These are phyloP conservation scores for Aspidiotus rigidus DNA, from an alignment of 2,888 invertebrate species.

Conservation along the genomic window DNA sequence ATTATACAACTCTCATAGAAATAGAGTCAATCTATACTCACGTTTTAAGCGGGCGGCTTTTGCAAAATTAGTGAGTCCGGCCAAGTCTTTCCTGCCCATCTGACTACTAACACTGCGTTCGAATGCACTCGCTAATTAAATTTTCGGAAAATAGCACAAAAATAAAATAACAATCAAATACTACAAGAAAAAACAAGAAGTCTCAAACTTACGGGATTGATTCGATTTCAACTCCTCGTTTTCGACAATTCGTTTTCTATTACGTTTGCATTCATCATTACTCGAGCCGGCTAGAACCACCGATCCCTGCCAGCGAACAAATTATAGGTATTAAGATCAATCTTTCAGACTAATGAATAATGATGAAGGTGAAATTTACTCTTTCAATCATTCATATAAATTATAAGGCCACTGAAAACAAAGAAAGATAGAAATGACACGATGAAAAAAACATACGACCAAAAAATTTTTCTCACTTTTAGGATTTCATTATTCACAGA, in stretches of 20 bases:
- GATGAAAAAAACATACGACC: background rate
- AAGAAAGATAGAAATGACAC: background rate
- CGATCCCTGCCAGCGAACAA: no score
- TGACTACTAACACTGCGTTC: slow-evolving; percentile 40
- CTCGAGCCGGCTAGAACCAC: no score
- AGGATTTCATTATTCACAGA: slow-evolving; percentile 32
- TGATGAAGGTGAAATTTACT: no score
- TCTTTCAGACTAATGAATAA: no score
- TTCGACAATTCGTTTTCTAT: no score
- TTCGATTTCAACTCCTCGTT: background rate
- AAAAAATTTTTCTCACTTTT: slow-evolving; percentile 24
- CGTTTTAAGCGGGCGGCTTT: slow-evolving; percentile 42
- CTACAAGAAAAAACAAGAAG: background rate
- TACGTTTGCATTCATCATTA: no score
- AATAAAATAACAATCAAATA: background rate
- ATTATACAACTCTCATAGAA: slow-evolving; percentile 16
- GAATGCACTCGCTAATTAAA: background rate
- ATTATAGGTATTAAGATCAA: no score
- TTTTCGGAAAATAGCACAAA: background rate
- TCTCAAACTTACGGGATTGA: background rate
- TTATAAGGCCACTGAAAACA: background rate
- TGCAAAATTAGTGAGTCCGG: slow-evolving; percentile 43
- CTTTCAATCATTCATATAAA: no score
- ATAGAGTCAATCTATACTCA: slow-evolving; percentile 38
- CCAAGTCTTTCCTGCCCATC: slow-evolving; percentile 40